phyloP scores from a whole-genome alignment of 2,797 vertebrate genomes.

The Zalophus californianus region DNA sequence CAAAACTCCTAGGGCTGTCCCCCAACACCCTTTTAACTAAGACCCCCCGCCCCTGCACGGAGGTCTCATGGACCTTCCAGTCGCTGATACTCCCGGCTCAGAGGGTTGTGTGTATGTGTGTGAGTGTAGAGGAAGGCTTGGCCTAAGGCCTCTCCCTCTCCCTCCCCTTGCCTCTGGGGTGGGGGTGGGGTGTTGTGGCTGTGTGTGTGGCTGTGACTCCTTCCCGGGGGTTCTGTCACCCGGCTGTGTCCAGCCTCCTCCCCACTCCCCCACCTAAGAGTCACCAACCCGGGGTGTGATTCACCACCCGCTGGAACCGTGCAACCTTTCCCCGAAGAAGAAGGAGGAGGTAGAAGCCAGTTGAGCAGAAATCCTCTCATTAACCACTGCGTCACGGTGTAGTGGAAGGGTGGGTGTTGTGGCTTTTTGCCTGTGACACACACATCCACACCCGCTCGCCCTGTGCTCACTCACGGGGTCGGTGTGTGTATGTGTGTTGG shows the following conservation, averaged over 20 bases:
- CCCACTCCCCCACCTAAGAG: conserved; percentile 81
- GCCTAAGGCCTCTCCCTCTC: conserved; percentile 79
- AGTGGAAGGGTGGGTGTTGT: conserved; percentile 84
- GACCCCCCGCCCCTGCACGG: conserved; percentile 53
- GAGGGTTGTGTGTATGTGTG: conserved; percentile 64
- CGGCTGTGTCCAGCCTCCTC: conserved; percentile 81
- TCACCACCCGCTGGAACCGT: conserved; percentile 84
- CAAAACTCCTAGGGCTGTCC: conserved; percentile 69
- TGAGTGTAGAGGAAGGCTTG: conserved; percentile 71
- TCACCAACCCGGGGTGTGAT: conserved; percentile 84
- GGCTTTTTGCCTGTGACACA: conserved; percentile 84
- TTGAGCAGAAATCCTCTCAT: conserved; percentile 84
- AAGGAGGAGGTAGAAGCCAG: conserved; percentile 84
- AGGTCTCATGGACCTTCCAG: conserved; percentile 24
- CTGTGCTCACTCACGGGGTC: conserved; percentile 84
- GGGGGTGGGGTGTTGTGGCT: conserved; percentile 81
- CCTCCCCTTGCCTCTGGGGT: conserved; percentile 80
- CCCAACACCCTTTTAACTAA: conserved; percentile 36
- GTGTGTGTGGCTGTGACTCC: conserved; percentile 76
- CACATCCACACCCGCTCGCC: conserved; percentile 82
- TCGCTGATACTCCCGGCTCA: neutral
- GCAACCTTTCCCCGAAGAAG: conserved; percentile 84
- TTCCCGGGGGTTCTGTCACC: conserved; percentile 74
- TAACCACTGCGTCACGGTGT: conserved; percentile 85
- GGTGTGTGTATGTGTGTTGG: conserved; percentile 79